These are phyloP conservation scores for Thalassophryne amazonica DNA, from an alignment of 2,797 vertebrate genomes.

Conservation along the genomic window DNA sequence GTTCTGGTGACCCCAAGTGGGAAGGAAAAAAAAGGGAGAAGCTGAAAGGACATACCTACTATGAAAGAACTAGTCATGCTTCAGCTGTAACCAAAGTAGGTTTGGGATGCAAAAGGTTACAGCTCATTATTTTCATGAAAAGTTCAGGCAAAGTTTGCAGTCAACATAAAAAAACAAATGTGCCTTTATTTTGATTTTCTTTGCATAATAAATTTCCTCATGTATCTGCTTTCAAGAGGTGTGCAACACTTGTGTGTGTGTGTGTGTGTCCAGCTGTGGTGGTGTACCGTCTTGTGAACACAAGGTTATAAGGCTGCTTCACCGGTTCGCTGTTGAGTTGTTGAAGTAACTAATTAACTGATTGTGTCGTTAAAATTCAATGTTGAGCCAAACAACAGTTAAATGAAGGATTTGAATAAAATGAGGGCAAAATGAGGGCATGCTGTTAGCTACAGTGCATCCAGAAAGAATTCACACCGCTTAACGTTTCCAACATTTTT, in stretches of 20 bases:
- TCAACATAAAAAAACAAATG: background rate
- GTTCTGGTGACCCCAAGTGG: too few species aligned
- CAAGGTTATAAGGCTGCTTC: slow-evolving; percentile 36
- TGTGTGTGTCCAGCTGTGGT: slow-evolving; percentile 23
- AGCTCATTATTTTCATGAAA: slow-evolving; percentile 11
- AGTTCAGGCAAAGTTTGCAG: slow-evolving; percentile 14
- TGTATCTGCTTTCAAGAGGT: slow-evolving; percentile 15
- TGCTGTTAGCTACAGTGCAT: too few species aligned
- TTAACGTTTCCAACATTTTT: too few species aligned
- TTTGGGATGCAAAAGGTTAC: slow-evolving; percentile 13
- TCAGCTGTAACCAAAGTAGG: slow-evolving; percentile 23
- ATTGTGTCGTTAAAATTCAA: background rate
- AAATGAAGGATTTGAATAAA: background rate
- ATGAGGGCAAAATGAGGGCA: too few species aligned
- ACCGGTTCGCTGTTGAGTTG: slow-evolving; percentile 23
- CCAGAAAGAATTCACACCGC: too few species aligned
- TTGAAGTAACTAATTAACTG: slow-evolving; percentile 11
- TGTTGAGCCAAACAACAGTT: background rate
- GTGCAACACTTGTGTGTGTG: slow-evolving; percentile 20
- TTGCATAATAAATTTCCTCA: slow-evolving; percentile 21
- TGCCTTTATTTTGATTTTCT: slow-evolving; percentile 1
- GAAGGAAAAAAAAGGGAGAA: too few species aligned
- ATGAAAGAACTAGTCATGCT: slow-evolving; percentile 18
- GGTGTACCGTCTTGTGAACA: slow-evolving; percentile 36
- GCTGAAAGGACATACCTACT: too few species aligned